Evolutionary conservation across 2,113 vertebrate species (phyloP).

Genomic region (Psittacula cyanocephala): DNA sequence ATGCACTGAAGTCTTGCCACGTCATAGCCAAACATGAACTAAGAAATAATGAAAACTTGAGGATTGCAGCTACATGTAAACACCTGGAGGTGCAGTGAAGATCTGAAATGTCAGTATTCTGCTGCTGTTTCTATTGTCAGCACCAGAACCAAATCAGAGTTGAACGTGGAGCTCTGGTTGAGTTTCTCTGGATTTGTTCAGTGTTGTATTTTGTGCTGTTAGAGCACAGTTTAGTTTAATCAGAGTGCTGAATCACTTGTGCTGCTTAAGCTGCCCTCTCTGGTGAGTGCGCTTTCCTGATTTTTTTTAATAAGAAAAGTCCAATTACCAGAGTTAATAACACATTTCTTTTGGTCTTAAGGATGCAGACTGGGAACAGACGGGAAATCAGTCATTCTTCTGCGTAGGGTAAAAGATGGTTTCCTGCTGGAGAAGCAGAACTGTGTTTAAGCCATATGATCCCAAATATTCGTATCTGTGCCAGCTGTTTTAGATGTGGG

Average conservation of each 20-base stretch:
- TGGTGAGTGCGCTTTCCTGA: background rate
- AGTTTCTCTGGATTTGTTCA: background rate
- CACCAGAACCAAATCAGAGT: background rate
- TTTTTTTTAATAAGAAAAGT: background rate
- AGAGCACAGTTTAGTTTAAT: background rate
- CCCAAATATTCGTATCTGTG: constrained; percentile 19
- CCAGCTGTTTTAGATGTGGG: constrained; percentile 64
- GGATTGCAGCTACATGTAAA: background rate
- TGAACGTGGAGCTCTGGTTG: background rate
- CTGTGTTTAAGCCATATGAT: constrained; percentile 27
- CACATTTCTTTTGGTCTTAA: background rate
- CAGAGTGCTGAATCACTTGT: background rate
- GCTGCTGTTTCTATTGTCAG: background rate
- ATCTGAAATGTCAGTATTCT: background rate
- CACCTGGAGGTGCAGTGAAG: background rate
- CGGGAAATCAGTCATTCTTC: background rate
- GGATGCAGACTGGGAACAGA: background rate
- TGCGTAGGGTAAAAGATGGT: constrained; percentile 38
- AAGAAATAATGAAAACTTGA: background rate
- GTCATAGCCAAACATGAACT: background rate
- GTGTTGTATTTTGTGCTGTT: background rate
- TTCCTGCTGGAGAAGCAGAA: constrained; percentile 51
- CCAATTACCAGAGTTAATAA: background rate
- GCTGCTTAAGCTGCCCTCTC: background rate
- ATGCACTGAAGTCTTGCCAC: background rate